These are phyloP conservation scores for Cotesia chilonis DNA, from an alignment of 1,140 invertebrate species.

Conservation along the genomic window DNA sequence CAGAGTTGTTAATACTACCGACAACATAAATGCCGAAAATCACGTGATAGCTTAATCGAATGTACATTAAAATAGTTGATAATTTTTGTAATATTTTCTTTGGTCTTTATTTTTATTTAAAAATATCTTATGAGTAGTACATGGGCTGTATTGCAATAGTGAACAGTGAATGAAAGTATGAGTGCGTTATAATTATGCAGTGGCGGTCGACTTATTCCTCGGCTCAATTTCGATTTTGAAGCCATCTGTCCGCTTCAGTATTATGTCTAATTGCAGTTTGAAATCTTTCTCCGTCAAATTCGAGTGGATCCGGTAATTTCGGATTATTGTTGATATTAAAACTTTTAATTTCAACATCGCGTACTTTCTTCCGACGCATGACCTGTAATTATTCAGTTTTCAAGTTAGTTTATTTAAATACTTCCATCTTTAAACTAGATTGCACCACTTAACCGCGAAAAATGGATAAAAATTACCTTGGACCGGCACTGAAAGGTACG, in stretches of 20 bases:
- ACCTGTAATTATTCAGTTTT: constrained; percentile 49
- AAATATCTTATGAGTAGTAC: constrained; percentile 1
- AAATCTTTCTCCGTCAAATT: constrained; percentile 60
- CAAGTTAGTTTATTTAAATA: background rate
- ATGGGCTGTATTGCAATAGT: background rate
- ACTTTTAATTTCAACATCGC: constrained; percentile 74
- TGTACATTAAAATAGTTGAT: no score
- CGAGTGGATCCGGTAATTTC: constrained; percentile 68
- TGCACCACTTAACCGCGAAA: no score
- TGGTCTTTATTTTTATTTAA: constrained; percentile 1
- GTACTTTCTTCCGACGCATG: constrained; percentile 74
- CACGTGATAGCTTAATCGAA: background rate
- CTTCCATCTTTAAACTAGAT: background rate
- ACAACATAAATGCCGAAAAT: background rate
- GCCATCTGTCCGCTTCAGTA: constrained; percentile 65
- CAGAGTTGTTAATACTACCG: background rate
- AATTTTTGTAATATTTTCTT: background rate
- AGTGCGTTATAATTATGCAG: constrained; percentile 8
- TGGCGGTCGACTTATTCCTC: constrained; percentile 41
- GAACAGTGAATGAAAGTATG: no score
- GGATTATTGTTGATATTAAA: constrained; percentile 71
- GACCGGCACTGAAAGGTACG: constrained; percentile 90
- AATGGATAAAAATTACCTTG: constrained; percentile 68
- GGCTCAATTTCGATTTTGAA: constrained; percentile 60
- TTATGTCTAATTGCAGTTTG: constrained; percentile 62